Conservation (phyloP, 2,797 vertebrate genomes). For the Amazona ochrocephala region DNA sequence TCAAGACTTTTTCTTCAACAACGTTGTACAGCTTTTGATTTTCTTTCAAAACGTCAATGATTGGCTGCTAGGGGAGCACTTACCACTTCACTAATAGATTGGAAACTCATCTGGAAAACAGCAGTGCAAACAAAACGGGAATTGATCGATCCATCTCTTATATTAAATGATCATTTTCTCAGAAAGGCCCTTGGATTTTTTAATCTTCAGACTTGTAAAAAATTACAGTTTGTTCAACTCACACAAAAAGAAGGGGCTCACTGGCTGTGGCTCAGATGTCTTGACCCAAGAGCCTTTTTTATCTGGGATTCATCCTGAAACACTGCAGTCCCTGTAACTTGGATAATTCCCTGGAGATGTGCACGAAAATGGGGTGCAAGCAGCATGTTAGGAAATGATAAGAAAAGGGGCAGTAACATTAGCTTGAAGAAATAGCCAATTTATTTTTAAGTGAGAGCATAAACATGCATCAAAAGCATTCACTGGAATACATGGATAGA, state of each 20-base stretch:
- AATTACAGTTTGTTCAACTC: neutral
- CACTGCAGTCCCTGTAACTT: neutral
- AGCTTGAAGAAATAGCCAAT: neutral
- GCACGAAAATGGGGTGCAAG: neutral
- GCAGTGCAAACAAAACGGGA: neutral
- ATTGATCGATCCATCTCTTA: neutral
- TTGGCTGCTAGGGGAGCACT: neutral
- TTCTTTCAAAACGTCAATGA: neutral
- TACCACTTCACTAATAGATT: neutral
- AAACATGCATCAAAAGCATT: neutral
- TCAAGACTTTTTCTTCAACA: neutral
- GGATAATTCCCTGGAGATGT: neutral
- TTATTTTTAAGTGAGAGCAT: neutral
- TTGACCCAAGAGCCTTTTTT: neutral
- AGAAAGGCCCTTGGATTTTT: neutral
- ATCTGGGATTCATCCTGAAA: neutral
- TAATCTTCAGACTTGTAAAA: neutral
- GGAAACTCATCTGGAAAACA: neutral
- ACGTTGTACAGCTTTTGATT: neutral
- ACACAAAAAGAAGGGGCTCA: neutral
- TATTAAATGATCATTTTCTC: neutral
- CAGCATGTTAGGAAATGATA: neutral
- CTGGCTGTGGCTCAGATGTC: neutral
- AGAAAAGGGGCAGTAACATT: neutral
- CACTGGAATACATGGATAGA: neutral